Evolutionary conservation across 2,797 vertebrate genomes (phyloP), one percentile per base, ranked within the genome.

Genomic region (Fundulus diaphanus): DNA sequence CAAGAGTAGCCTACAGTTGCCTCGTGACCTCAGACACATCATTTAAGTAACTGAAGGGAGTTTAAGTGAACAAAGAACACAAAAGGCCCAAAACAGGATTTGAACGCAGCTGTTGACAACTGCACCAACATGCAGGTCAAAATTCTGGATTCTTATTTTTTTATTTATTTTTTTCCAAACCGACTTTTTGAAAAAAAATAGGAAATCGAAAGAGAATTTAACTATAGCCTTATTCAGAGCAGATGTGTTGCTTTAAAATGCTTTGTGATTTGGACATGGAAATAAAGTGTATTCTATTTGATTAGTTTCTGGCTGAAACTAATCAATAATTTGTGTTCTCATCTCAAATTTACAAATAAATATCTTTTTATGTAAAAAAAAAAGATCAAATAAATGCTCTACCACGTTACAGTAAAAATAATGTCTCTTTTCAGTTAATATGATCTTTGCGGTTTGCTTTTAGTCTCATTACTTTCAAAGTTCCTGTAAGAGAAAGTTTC

Each of bases 371-470:
- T 40, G 13, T 56, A 12, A 22, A 27, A 56, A 27, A 63, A 63
- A 5, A 51, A 51, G 42, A 44, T 22, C 37, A 56, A 22, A 59
- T 33, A 44, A 56, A 54, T 79, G 44, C 67, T 54, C 69, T 24
- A 27, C n/a, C 54, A 24, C 49, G 18, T 59, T 63, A 35, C 13
- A 3, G 33, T 33, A 31, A 49, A 49, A 68, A 27, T 20, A 66
- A 78, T 59, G 46, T 31, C 29, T 40, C 52, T 76, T 15, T 82
- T 76, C 65, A 76, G 54, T 18, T 72, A 52, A 16, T 4, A 18
- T 33, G 48, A 72, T 68, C 48, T 80, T 56, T 37, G 24, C 68
- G 48, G 46, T 72, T 80, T 75, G 79, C 69, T 63, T 80, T 40
- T 66, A 72, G 33, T 24, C 12, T 20, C 24, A 54, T 54, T 37